Evolutionary conservation across 2,888 invertebrate species (phyloP).

Genomic region (Monopis laevigella): DNA sequence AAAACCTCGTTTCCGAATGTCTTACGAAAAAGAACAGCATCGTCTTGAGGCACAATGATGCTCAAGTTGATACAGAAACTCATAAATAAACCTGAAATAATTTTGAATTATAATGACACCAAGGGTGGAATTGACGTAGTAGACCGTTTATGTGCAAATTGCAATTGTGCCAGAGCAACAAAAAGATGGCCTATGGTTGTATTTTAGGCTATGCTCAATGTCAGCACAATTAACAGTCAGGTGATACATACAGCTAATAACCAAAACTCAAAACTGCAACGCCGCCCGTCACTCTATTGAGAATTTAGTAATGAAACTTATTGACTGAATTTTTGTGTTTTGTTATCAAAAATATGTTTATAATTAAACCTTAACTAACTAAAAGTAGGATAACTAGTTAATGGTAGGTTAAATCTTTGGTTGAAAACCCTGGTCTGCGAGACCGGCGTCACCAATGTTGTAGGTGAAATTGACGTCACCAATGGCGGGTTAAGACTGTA

Average conservation of each 20-base stretch:
- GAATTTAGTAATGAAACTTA: not conserved
- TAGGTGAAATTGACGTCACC: constrained; percentile 7
- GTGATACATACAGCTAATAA: too few relatives aligned
- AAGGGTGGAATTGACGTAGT: constrained; percentile 20
- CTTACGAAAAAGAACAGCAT: constrained; percentile 19
- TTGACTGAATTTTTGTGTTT: not conserved
- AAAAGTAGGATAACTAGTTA: constrained; percentile 1
- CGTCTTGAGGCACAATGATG: constrained; percentile 23
- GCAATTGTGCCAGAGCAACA: constrained; percentile 18
- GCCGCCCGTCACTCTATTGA: not conserved
- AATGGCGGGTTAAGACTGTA: constrained; percentile 11
- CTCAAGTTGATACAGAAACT: constrained; percentile 19
- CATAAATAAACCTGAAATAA: constrained; percentile 21
- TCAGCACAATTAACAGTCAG: too few relatives aligned
- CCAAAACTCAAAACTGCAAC: too few relatives aligned
- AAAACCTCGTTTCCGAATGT: constrained; percentile 8
- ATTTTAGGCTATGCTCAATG: not conserved
- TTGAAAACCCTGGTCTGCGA: constrained; percentile 3
- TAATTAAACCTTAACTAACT: constrained; percentile 4
- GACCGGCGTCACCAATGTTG: constrained; percentile 8
- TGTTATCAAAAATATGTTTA: constrained; percentile 1
- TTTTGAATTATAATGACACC: constrained; percentile 20
- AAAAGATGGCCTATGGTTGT: constrained; percentile 13
- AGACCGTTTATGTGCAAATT: constrained; percentile 19
- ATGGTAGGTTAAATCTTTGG: not conserved